Evolutionary conservation across 2,113 vertebrate genomes (phyloP).

Genomic region (Phyllostomus hastatus): DNA sequence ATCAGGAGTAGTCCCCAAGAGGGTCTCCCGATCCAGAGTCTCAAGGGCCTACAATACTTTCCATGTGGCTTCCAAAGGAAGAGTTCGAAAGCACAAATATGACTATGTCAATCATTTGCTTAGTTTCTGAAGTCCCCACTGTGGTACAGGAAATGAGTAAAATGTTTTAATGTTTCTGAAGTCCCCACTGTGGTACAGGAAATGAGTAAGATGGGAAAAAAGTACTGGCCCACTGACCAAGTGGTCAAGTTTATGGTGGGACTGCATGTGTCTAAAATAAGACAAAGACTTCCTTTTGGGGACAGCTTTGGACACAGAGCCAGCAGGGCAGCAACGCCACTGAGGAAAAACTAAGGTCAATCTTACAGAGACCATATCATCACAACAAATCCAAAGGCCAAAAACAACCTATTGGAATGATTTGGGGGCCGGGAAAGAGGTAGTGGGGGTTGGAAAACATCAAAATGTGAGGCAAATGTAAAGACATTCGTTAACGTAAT

Average conservation of each 20-base stretch:
- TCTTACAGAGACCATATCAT: not conserved
- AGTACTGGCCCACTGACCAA: not conserved
- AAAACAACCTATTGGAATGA: not conserved
- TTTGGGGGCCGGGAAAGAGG: not conserved
- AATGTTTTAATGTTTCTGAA: not conserved
- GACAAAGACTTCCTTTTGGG: not conserved
- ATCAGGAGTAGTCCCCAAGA: not conserved
- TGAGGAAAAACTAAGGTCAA: not conserved
- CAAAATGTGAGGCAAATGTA: not conserved
- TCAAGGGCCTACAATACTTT: not conserved
- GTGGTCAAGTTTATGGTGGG: not conserved
- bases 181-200: not conserved
- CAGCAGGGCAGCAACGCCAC: not conserved
- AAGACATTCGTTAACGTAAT: not conserved
- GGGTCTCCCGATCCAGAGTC: not conserved
- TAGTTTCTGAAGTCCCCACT: not conserved
- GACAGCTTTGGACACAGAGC: not conserved
- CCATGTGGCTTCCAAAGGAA: not conserved
- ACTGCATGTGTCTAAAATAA: not conserved
- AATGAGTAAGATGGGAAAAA: not conserved
- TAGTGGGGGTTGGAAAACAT: not conserved
- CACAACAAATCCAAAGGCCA: not conserved
- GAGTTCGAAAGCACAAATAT: not conserved
- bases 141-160: not conserved
- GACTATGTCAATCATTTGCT: not conserved